Percentiles rank a stretch among this genome's conserved stretches.
Evolutionary conservation across 2,113 vertebrate genomes (phyloP).

Genomic region (Nibea coibor): DNA sequence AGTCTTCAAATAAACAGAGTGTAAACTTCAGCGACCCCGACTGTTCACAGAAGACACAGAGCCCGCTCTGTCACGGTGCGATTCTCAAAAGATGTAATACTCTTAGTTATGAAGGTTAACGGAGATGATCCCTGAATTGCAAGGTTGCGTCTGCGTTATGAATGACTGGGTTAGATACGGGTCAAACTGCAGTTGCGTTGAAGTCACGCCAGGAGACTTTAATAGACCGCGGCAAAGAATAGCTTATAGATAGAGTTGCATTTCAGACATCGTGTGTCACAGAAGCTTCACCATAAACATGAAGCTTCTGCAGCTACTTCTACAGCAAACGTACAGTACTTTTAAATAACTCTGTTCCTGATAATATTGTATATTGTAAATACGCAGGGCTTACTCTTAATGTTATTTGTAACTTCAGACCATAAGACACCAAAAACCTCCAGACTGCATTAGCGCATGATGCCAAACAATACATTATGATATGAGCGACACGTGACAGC

Average conservation of each 20-base stretch:
- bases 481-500: neutral
- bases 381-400: neutral
- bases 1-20: constrained; percentile 59
- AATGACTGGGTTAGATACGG: constrained; percentile 39
- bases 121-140: constrained; percentile 20
- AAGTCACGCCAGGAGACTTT: constrained; percentile 5
- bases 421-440: neutral
- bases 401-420: neutral
- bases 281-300: neutral
- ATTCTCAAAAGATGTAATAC: constrained; percentile 30
- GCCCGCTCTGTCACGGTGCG: neutral
- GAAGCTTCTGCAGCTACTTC: neutral
- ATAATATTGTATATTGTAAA: neutral
- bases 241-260: constrained; percentile 9
- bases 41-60: constrained; percentile 10
- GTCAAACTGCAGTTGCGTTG: constrained; percentile 31
- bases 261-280: neutral
- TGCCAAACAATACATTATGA: neutral
- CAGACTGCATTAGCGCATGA: neutral
- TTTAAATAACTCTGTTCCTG: neutral
- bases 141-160: constrained; percentile 22
- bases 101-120: constrained; percentile 15
- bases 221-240: constrained; percentile 25
- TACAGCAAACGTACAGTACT: neutral
- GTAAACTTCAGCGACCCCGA: constrained; percentile 31